These are phyloP conservation scores for Calosoma granatense DNA, from an alignment of 1,140 invertebrate species.

Conservation along the genomic window DNA sequence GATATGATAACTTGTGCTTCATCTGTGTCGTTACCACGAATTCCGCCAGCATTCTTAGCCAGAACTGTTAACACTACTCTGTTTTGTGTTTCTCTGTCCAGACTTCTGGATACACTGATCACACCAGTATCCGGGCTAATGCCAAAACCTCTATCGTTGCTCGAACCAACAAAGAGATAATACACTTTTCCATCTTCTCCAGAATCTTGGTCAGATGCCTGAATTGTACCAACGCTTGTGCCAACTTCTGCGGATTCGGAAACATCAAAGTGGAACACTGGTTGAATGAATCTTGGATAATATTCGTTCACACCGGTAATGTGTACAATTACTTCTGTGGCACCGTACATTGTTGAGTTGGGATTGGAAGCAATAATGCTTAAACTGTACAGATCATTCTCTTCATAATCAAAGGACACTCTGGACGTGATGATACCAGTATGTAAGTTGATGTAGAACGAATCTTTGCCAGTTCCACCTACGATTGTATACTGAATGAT, in stretches of 20 bases:
- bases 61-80: conserved; percentile 81
- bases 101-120: conserved; percentile 66
- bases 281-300: conserved; percentile 82
- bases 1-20: conserved; percentile 87
- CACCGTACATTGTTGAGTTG: conserved; percentile 67
- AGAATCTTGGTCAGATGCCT: conserved; percentile 82
- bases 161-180: conserved; percentile 86
- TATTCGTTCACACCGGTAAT: conserved; percentile 88
- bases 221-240: conserved; percentile 72
- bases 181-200: conserved; percentile 88
- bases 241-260: conserved; percentile 86
- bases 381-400: conserved; percentile 63
- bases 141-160: conserved; percentile 83
- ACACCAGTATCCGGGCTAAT: conserved; percentile 78
- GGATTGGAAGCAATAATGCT: conserved; percentile 82
- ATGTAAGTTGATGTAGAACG: conserved; percentile 66
- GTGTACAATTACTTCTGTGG: conserved; percentile 60
- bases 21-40: conserved; percentile 89
- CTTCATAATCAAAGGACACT: conserved; percentile 82
- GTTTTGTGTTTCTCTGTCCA: conserved; percentile 87
- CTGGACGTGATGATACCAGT: conserved; percentile 68
- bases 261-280: conserved; percentile 87
- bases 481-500: conserved; percentile 79
- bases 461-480: conserved; percentile 61
- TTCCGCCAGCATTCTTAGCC: conserved; percentile 89